These are phyloP conservation scores for Prunella fulvescens DNA, from an alignment of 2,113 vertebrate species.

Conservation along the genomic window DNA sequence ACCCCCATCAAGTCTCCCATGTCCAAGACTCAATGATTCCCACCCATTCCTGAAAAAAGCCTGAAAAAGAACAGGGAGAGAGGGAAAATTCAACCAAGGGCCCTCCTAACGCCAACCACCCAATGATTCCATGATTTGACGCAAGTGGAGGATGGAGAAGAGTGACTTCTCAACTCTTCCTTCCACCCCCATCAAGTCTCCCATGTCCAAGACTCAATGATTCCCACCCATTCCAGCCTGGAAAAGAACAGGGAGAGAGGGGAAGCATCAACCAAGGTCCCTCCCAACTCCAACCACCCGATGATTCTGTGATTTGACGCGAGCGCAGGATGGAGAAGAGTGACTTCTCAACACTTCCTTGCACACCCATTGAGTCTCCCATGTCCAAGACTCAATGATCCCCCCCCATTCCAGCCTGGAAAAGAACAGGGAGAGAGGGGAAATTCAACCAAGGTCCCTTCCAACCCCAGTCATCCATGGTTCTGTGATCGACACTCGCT, in stretches of 20 bases:
- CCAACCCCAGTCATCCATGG: fast-evolving
- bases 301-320: fast-evolving
- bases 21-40: no score
- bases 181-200: fast-evolving
- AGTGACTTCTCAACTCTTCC: background rate
- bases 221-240: background rate
- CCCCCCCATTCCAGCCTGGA: background rate
- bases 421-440: fast-evolving
- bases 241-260: no score
- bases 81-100: no score
- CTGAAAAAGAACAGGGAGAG: no score
- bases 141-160: fast-evolving
- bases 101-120: no score
- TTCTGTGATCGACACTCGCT: fast-evolving
- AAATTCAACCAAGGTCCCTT: background rate
- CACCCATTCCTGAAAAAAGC: no score
- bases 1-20: no score
- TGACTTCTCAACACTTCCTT: fast-evolving
- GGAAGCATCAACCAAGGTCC: background rate
- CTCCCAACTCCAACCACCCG: background rate
- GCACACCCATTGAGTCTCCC: fast-evolving
- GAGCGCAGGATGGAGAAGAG: fast-evolving
- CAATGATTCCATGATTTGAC: fast-evolving
- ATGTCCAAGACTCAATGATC: fast-evolving
- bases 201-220: fast-evolving